These are phyloP conservation scores for Psylliodes chrysocephalus DNA, from an alignment of 2,888 invertebrate genomes.

Conservation along the genomic window DNA sequence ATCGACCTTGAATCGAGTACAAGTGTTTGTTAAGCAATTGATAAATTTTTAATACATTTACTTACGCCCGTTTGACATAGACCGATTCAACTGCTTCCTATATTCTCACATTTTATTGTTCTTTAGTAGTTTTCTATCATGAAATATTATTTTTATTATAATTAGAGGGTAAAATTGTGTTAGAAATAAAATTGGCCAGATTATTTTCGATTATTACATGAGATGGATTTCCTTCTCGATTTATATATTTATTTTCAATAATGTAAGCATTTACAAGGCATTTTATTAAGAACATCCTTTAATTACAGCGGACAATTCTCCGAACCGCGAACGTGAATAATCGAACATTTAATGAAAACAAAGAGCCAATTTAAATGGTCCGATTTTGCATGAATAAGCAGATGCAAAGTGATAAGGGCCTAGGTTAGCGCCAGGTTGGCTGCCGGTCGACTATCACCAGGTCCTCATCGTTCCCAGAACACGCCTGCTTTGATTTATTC, in stretches of 20 bases:
- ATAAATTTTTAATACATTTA: too few relatives aligned
- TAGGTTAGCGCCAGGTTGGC: slow-evolving; percentile 53
- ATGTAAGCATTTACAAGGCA: background rate
- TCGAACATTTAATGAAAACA: slow-evolving; percentile 56
- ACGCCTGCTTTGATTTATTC: slow-evolving; percentile 57
- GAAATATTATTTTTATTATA: too few relatives aligned
- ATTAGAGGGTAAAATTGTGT: too few relatives aligned
- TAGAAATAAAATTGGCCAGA: too few relatives aligned
- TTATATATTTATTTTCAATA: background rate
- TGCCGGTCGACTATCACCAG: slow-evolving; percentile 54
- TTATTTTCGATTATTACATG: too few relatives aligned
- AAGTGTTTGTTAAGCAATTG: too few relatives aligned
- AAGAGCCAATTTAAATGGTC: slow-evolving; percentile 60
- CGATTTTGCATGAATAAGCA: slow-evolving; percentile 57
- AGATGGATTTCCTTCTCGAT: too few relatives aligned
- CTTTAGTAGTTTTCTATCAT: too few relatives aligned
- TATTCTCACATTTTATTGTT: too few relatives aligned
- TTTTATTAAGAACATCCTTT: slow-evolving; percentile 9
- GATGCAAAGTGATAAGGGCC: slow-evolving; percentile 51
- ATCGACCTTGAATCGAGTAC: too few relatives aligned
- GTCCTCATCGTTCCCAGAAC: slow-evolving; percentile 57
- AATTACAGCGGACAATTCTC: slow-evolving; percentile 21
- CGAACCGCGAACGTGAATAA: slow-evolving; percentile 26
- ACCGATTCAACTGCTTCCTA: too few relatives aligned
- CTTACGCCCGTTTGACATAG: too few relatives aligned